Conservation (phyloP, 2,888 invertebrate species). For the Nipponacmea schrenckii region DNA sequence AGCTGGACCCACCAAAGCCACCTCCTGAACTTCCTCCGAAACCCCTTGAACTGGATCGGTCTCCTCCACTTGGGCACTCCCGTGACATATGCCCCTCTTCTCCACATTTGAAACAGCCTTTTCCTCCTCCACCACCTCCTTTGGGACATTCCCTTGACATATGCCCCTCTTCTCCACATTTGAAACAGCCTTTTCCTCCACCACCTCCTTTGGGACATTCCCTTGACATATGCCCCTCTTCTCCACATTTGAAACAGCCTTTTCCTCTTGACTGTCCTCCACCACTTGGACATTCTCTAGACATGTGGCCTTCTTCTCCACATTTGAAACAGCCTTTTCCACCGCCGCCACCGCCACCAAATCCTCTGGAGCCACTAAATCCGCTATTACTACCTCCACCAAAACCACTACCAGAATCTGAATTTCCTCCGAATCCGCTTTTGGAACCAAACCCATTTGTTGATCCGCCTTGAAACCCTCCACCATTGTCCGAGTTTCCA, state of each 20-base stretch:
- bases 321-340: slow-evolving; percentile 12
- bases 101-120: too few species aligned
- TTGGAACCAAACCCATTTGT: slow-evolving; percentile 6
- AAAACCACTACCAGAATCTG: slow-evolving; percentile 23
- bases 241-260: slow-evolving; percentile 16
- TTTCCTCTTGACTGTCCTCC: slow-evolving; percentile 2
- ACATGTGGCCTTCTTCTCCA: slow-evolving; percentile 17
- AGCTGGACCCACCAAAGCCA: not conserved
- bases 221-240: slow-evolving; percentile 15
- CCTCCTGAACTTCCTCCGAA: slow-evolving; percentile 7
- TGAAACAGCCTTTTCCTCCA: slow-evolving; percentile 5
- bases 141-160: too few species aligned
- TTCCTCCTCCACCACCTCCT: slow-evolving; percentile 9
- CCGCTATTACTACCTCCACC: slow-evolving; percentile 26
- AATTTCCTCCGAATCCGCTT: slow-evolving; percentile 11
- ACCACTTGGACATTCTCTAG: slow-evolving; percentile 13
- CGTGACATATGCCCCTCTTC: slow-evolving; percentile 23
- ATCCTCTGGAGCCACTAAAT: slow-evolving; percentile 18
- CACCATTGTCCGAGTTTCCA: not conserved
- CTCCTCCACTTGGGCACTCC: slow-evolving; percentile 29
- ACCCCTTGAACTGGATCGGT: not conserved
- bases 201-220: slow-evolving; percentile 12
- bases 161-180: too few species aligned
- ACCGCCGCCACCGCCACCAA: slow-evolving; percentile 21
- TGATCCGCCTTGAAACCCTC: not conserved